A percentile compares a stretch with the other conserved stretches of the same genome.
phyloP scores from a whole-genome alignment of 2,113 vertebrate species.

The Sorex araneus region DNA sequence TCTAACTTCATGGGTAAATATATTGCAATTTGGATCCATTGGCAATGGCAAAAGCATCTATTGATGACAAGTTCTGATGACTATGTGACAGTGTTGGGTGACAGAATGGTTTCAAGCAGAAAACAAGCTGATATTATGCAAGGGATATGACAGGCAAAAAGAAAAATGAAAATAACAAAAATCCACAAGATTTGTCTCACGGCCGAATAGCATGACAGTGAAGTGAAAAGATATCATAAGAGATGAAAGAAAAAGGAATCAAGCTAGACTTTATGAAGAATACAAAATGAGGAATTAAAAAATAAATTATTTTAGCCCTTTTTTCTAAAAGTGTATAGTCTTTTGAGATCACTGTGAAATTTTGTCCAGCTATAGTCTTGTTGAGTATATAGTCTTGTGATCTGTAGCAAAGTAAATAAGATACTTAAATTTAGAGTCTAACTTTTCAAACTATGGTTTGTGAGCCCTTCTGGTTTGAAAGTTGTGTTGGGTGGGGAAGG shows the following conservation, averaged over 20 bases:
- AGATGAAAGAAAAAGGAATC: neutral
- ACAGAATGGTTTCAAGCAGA: neutral
- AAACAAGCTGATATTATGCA: neutral
- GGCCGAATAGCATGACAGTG: rapidly evolving
- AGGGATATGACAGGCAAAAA: too few relatives aligned
- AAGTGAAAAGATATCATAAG: rapidly evolving
- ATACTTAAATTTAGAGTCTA: too few relatives aligned
- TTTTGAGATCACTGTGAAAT: neutral
- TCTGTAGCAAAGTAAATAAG: neutral
- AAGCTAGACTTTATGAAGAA: neutral
- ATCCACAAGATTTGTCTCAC: neutral
- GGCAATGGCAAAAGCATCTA: too few relatives aligned
- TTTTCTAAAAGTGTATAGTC: neutral
- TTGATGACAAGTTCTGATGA: too few relatives aligned
- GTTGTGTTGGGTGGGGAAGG: too few relatives aligned
- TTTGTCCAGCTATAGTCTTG: too few relatives aligned
- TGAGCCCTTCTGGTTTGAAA: too few relatives aligned
- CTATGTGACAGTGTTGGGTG: too few relatives aligned
- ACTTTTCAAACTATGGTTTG: too few relatives aligned
- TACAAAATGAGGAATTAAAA: neutral
- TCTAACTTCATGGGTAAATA: neutral
- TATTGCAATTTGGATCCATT: neutral
- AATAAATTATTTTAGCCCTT: neutral
- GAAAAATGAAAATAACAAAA: neutral
- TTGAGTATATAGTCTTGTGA: neutral